Evolutionary conservation across 2,888 invertebrate genomes (phyloP), one percentile per base, ranked within the genome.

Genomic region (Brenthis daphne): DNA sequence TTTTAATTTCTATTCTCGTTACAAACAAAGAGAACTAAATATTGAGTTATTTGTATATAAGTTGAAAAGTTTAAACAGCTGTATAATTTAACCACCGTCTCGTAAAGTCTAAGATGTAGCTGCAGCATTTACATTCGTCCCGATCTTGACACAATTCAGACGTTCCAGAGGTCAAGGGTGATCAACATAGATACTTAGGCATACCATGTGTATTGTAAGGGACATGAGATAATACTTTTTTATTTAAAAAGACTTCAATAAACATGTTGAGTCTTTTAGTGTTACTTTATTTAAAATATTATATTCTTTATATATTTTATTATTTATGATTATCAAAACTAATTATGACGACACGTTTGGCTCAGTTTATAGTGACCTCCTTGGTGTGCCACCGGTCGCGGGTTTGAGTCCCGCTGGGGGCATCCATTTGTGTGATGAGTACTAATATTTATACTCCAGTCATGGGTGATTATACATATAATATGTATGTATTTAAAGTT

Each of bases 111-210:
- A 14, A 48, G 48, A 11, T 50, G 33, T 60, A 24, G 48, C 0
- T 48, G 50, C 50, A 60, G 50, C 50, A 60, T 60, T 60, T 60
- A 50, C 50, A 50, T 60, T 16, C 60, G 5, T 60, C 50, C 50
- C 60, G 50, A 12, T 60, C 58, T 60, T 50, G 33, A 60, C 50
- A 50, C 13, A n/a, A 8, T 50, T 50, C 1, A 12, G 50, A 50
- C 50, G 47, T 50, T 60, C 50, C 50, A 12, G 60, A n/a, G 60
- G 60, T 60, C 60, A 60, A 50, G 60, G 60, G 16, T 50, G 33
- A 33, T 29, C 29, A 12, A 50, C 50, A 24, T 16, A 13, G 47
- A 4, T 14, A 57, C 14, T 3, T 56, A 43, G 37, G 37, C 37
- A 43, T 43, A 8, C 37, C 37, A 24, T 47, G 14, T 58, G 24